These are phyloP conservation scores for Drosophila elegans DNA, from an alignment of 1,140 invertebrate species.

Conservation along the genomic window DNA sequence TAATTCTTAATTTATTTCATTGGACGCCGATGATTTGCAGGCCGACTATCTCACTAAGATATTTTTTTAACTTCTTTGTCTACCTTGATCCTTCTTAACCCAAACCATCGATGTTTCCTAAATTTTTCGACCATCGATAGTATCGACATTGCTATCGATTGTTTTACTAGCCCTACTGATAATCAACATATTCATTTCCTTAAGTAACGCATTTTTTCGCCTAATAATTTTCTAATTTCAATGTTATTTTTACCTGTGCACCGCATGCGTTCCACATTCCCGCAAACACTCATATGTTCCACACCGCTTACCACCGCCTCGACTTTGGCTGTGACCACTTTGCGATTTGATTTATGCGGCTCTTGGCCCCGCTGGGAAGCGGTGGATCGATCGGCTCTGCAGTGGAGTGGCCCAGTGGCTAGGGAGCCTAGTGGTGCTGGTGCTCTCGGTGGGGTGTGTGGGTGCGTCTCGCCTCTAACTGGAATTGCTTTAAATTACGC, in stretches of 20 bases:
- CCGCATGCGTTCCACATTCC: conserved; percentile 45
- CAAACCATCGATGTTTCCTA: too few species aligned
- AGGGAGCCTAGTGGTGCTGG: background rate
- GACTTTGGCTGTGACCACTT: conserved; percentile 60
- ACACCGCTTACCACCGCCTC: conserved; percentile 26
- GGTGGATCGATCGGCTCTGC: background rate
- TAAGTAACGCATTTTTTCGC: background rate
- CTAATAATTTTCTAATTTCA: background rate
- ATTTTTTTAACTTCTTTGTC: too few species aligned
- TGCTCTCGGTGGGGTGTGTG: conserved; percentile 57
- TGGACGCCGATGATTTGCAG: too few species aligned
- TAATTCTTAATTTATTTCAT: too few species aligned
- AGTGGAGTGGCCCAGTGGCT: conserved; percentile 27
- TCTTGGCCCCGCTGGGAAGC: conserved; percentile 48
- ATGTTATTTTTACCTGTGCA: conserved; percentile 11
- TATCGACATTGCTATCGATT: too few species aligned
- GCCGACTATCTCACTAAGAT: too few species aligned
- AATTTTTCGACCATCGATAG: too few species aligned
- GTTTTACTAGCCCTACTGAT: too few species aligned
- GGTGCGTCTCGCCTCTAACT: conserved; percentile 72
- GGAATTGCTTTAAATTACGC: conserved; percentile 82
- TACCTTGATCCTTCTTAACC: too few species aligned
- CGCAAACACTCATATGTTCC: conserved; percentile 13
- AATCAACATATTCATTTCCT: too few species aligned
- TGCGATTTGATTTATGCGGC: conserved; percentile 76